Base-by-base conservation (phyloP, 2,888 invertebrate species). In the Cephus spinipes region DNA sequence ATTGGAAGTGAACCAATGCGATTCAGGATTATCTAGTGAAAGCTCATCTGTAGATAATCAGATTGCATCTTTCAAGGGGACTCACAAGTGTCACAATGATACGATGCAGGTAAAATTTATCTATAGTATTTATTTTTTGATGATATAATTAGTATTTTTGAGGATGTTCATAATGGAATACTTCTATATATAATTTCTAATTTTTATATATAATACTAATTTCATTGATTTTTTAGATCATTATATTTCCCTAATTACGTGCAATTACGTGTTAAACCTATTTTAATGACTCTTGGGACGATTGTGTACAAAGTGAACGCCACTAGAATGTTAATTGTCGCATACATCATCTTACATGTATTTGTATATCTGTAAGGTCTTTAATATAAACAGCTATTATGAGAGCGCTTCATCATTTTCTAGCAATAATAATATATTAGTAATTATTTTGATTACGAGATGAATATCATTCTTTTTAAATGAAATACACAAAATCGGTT, bases 1-100 rank as follows among this genome's bases (percentile, higher is more conserved):
- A 83, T 92, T 97, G 91, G 95, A 96, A 90, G 95, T 97, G 86
- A 97, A 98, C 92, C 98, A 98, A 89, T 98, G 98, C 91, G 97
- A 97, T 87, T 89, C 90, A 69, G 85, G 11, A 30, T 89, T 86
- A 40, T 76, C 71, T 23, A 77, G 79, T 1, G 83, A 82, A 33
- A 77, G 81, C 35, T 83, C 79, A 73, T 84, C 82, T 69, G 78
- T 86, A 73, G 91, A 92, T 81, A 93, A 94, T 88, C 95, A 96
- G 90, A 95, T 97, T 86, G 94, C 94, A 89, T 95, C 96, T 15
- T 97, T 98, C 91, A 95, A 96, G 85, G 97, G 97, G 83, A 97
- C 97, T 33, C 98, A 98, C 92, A 97, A 97, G 92, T 98, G 98
- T 91, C 97, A 97, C 88, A 95, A 95, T 89, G 93, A 94, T 83